Percentiles rank a stretch among this genome's conserved stretches.
Evolutionary conservation across 2,888 invertebrate species (phyloP).

Genomic region (Pachliopta kotzebuea): DNA sequence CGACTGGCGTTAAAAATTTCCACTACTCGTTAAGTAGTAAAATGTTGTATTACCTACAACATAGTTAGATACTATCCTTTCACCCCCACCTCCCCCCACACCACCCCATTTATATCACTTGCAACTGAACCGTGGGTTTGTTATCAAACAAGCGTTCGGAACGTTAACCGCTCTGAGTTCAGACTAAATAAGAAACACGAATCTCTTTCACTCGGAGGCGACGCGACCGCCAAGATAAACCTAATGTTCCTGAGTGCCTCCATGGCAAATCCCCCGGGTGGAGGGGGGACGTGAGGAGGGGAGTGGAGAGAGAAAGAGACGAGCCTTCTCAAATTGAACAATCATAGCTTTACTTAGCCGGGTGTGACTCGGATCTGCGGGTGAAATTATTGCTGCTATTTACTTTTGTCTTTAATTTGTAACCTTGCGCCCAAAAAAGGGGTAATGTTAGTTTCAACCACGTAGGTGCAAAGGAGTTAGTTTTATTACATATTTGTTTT

Average conservation of each 20-base stretch:
- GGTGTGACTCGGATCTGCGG: constrained; percentile 27
- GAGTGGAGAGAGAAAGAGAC: constrained; percentile 7
- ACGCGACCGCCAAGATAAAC: constrained; percentile 37
- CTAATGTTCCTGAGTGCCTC: constrained; percentile 40
- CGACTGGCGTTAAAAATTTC: too few relatives aligned
- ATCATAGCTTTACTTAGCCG: constrained; percentile 37
- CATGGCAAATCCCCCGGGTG: constrained; percentile 33
- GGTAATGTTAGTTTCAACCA: too few relatives aligned
- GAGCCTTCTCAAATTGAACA: constrained; percentile 42
- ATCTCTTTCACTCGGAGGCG: constrained; percentile 25
- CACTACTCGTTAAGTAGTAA: too few relatives aligned
- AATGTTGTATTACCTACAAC: too few relatives aligned
- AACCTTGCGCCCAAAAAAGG: too few relatives aligned
- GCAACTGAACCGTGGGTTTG: background rate
- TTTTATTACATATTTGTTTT: too few relatives aligned
- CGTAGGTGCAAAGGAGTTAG: too few relatives aligned
- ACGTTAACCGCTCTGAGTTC: constrained; percentile 10
- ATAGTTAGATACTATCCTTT: background rate
- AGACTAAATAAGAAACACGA: constrained; percentile 29
- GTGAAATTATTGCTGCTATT: constrained; percentile 19
- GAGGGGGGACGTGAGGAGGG: too few relatives aligned
- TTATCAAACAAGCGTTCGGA: constrained; percentile 16
- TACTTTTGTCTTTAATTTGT: constrained; percentile 15
- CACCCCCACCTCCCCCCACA: background rate
- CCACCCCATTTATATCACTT: background rate